Conservation (phyloP, 2,888 invertebrate species). For the Noctua janthe region DNA sequence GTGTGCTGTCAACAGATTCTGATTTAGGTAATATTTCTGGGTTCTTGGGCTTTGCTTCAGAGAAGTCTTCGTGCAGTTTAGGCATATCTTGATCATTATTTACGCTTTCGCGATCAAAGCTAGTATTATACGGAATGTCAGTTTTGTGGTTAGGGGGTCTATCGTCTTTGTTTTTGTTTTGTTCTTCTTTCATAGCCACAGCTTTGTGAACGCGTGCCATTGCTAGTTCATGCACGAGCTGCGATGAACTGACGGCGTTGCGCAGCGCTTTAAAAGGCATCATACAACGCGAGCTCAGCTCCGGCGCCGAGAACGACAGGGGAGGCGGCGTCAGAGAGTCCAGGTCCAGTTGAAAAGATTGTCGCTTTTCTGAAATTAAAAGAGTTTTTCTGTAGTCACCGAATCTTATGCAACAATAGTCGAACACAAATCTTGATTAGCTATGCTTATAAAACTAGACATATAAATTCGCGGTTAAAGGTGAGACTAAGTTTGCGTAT, state of each 20-base stretch:
- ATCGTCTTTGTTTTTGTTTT: conserved; percentile 80
- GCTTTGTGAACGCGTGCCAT: conserved; percentile 96
- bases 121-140: conserved; percentile 83
- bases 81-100: conserved; percentile 62
- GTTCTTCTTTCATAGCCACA: conserved; percentile 93
- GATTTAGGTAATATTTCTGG: conserved; percentile 81
- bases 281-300: conserved; percentile 90
- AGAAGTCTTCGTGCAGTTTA: conserved; percentile 57
- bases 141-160: conserved; percentile 70
- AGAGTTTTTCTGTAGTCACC: conserved; percentile 24
- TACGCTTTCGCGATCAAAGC: conserved; percentile 62
- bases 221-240: conserved; percentile 94
- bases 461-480: conserved; percentile 35
- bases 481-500: conserved; percentile 12
- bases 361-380: conserved; percentile 83
- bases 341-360: conserved; percentile 91
- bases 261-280: conserved; percentile 91
- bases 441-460: not conserved
- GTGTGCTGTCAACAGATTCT: conserved; percentile 80
- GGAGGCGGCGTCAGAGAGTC: conserved; percentile 94
- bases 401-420: not conserved
- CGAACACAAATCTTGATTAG: not conserved
- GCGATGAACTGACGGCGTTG: conserved; percentile 95
- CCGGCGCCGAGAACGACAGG: conserved; percentile 95
- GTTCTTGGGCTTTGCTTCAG: conserved; percentile 63